A percentile compares a stretch with the other conserved stretches of the same genome.
These are phyloP conservation scores for Rhagonycha lutea DNA, from an alignment of 2,888 invertebrate genomes.

Conservation along the genomic window DNA sequence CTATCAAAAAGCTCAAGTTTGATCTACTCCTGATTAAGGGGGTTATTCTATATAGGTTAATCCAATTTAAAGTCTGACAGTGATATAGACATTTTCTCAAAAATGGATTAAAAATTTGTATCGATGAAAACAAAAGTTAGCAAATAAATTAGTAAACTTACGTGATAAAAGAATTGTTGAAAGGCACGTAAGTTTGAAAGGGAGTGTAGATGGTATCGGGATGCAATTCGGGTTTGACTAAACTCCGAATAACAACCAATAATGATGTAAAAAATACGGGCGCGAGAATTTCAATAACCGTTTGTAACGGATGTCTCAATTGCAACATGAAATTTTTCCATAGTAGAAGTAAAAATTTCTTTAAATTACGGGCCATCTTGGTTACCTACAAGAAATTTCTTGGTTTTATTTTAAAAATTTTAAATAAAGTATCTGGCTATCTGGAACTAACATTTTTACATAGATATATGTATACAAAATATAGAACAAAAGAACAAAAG, in stretches of 20 bases:
- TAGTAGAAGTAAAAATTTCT: slow-evolving; percentile 67
- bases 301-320: slow-evolving; percentile 69
- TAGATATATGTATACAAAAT: too few species aligned
- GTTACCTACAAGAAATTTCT: background rate
- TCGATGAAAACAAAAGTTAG: too few species aligned
- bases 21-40: too few species aligned
- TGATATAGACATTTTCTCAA: too few species aligned
- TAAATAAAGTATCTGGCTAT: too few species aligned
- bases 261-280: slow-evolving; percentile 70
- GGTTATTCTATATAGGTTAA: too few species aligned
- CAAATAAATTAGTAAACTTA: background rate
- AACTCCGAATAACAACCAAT: slow-evolving; percentile 70
- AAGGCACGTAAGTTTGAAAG: background rate
- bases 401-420: background rate
- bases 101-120: too few species aligned
- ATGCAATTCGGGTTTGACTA: slow-evolving; percentile 61
- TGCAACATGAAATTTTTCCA: slow-evolving; percentile 85
- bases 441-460: too few species aligned
- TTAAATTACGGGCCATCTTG: slow-evolving; percentile 17
- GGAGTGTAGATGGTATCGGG: background rate
- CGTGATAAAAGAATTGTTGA: slow-evolving; percentile 4
- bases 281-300: slow-evolving; percentile 66
- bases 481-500: too few species aligned
- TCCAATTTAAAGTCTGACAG: too few species aligned
- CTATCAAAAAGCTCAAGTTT: too few species aligned